These are phyloP conservation scores for Nothoprocta pentlandii DNA, from an alignment of 2,113 vertebrate genomes.

Conservation along the genomic window DNA sequence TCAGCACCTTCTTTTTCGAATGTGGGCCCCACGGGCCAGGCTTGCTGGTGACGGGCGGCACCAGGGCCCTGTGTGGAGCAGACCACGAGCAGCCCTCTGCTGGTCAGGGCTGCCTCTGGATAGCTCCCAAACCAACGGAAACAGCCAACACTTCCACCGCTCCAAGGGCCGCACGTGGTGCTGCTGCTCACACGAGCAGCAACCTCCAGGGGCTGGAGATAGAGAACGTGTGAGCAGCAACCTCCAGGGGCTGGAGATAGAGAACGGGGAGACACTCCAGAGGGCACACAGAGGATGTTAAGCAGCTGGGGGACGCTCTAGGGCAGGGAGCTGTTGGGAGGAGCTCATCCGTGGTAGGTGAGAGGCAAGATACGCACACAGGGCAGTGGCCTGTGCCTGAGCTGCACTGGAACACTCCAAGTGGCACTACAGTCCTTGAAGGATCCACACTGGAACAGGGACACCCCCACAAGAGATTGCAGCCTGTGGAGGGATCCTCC, in stretches of 20 bases:
- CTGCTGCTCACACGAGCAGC: neutral
- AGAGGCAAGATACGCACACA: neutral
- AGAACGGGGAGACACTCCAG: neutral
- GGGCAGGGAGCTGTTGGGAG: neutral
- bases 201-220: neutral
- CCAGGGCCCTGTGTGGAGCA: neutral
- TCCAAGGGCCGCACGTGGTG: neutral
- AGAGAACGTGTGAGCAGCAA: neutral
- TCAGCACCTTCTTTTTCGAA: neutral
- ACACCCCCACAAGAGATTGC: neutral
- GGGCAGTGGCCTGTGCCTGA: neutral
- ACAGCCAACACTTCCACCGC: neutral
- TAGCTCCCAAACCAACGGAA: neutral
- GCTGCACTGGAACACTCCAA: fast-evolving
- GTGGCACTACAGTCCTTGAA: too few relatives aligned
- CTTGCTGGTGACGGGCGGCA: neutral
- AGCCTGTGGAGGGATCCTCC: neutral
- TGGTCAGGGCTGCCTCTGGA: neutral
- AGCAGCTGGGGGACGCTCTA: fast-evolving
- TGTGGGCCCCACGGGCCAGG: neutral
- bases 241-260: neutral
- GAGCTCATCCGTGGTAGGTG: fast-evolving
- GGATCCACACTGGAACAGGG: neutral
- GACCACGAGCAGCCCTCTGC: fast-evolving
- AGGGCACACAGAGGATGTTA: neutral